Conservation (phyloP, 2,888 invertebrate genomes). For the Chalcis sispes region DNA sequence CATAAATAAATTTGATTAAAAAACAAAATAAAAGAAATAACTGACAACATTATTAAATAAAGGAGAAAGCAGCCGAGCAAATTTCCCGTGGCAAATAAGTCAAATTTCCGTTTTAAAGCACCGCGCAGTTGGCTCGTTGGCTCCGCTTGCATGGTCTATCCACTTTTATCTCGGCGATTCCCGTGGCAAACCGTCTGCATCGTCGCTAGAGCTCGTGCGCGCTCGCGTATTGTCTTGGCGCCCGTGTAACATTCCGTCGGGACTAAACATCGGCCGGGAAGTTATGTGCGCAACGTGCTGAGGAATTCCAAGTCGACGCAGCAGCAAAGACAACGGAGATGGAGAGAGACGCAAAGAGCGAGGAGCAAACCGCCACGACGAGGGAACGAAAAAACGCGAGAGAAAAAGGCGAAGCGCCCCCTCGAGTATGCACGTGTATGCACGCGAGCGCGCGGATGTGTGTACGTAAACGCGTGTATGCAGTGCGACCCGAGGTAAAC, state of each 20-base stretch:
- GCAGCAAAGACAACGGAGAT: neutral
- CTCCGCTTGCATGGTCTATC: slow-evolving; percentile 27
- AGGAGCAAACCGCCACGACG: slow-evolving; percentile 7
- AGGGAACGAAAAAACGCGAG: slow-evolving; percentile 23
- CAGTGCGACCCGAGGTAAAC: slow-evolving; percentile 37
- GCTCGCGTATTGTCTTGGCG: slow-evolving; percentile 44
- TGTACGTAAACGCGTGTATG: slow-evolving; percentile 14
- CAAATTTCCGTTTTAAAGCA: slow-evolving; percentile 46
- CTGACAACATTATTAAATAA: too few species aligned
- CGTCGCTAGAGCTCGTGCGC: slow-evolving; percentile 16
- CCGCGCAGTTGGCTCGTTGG: slow-evolving; percentile 37
- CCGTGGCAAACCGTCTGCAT: slow-evolving; percentile 46
- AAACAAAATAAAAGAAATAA: too few species aligned
- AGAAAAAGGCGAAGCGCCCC: slow-evolving; percentile 29
- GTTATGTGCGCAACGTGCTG: slow-evolving; percentile 56
- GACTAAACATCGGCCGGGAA: slow-evolving; percentile 47
- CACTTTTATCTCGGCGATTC: slow-evolving; percentile 50
- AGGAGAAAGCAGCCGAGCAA: neutral
- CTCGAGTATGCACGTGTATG: slow-evolving; percentile 14
- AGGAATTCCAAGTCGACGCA: slow-evolving; percentile 45
- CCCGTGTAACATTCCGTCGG: slow-evolving; percentile 48
- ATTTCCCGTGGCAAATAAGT: slow-evolving; percentile 28
- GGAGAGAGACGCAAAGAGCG: slow-evolving; percentile 10
- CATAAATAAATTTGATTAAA: too few species aligned
- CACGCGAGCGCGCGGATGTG: neutral